These are phyloP conservation scores for Scarus forsteni DNA, from an alignment of 2,797 vertebrate genomes.

Conservation along the genomic window DNA sequence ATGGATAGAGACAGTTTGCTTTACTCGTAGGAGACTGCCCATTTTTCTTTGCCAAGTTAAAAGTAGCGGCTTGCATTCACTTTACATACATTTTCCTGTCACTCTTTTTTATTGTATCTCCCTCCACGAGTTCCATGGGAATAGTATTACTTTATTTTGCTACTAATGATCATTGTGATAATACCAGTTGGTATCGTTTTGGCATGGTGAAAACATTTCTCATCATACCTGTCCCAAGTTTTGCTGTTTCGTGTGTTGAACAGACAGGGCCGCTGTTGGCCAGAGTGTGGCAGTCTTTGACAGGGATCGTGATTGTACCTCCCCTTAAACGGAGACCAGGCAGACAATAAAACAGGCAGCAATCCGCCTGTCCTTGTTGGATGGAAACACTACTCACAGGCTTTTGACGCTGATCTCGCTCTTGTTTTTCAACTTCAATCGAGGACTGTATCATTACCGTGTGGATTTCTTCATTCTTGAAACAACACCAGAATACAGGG, in stretches of 20 bases:
- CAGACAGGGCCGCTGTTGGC: constrained; percentile 58
- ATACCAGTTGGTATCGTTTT: not conserved
- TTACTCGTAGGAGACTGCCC: not conserved
- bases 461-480: constrained; percentile 29
- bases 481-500: constrained; percentile 1
- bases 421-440: rapidly evolving
- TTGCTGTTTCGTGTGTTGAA: constrained; percentile 35
- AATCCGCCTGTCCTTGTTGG: not conserved
- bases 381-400: constrained; percentile 1
- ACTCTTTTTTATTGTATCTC: no score
- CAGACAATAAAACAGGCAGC: constrained; percentile 45
- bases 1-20: not conserved
- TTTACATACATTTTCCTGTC: not conserved
- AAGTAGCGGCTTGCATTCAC: no score
- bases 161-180: not conserved
- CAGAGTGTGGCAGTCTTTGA: constrained; percentile 67
- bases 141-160: not conserved
- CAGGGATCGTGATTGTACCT: constrained; percentile 49
- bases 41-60: not conserved
- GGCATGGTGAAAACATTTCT: not conserved
- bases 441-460: not conserved
- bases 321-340: constrained; percentile 25
- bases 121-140: no score
- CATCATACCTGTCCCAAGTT: rapidly evolving
- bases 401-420: not conserved